A percentile compares a stretch with the other conserved stretches of the same genome.
phyloP scores from a whole-genome alignment of 1,140 invertebrate genomes.

The Drosophila sturtevanti region DNA sequence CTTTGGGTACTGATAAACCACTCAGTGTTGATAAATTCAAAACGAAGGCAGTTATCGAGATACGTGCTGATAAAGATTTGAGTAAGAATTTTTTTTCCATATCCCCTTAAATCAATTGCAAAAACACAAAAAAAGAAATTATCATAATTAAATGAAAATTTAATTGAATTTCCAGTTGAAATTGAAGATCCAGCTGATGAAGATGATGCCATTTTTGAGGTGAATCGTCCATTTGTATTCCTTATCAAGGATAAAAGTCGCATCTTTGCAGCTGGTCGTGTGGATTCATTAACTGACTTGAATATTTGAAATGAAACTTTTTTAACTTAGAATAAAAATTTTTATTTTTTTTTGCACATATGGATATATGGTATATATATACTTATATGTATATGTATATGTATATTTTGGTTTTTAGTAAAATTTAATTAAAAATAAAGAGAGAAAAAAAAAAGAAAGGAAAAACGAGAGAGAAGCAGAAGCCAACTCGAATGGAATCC shows the following conservation, averaged over 20 bases:
- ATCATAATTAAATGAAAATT: background rate
- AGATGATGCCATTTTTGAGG: background rate
- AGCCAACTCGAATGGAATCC: background rate
- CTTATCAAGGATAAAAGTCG: slow-evolving; percentile 12
- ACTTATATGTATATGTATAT: no score
- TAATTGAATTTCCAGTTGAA: background rate
- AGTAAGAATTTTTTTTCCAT: no score
- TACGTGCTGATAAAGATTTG: background rate
- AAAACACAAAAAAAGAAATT: background rate
- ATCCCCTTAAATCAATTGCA: no score
- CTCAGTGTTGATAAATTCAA: background rate
- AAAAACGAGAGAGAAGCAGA: slow-evolving; percentile 23
- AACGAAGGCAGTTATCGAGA: background rate
- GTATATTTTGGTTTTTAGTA: slow-evolving; percentile 34
- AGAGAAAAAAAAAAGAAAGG: slow-evolving; percentile 17
- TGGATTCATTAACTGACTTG: slow-evolving; percentile 11
- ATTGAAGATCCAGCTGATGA: background rate
- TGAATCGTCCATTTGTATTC: slow-evolving; percentile 38
- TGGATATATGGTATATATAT: no score
- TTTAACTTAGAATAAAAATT: no score
- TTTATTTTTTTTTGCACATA: no score
- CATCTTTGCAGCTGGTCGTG: slow-evolving; percentile 32
- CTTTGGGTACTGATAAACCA: background rate
- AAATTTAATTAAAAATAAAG: slow-evolving; percentile 52
- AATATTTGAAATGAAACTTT: background rate